Conservation (phyloP, 2,113 vertebrate species). For the Cranoglanis bouderius region DNA sequence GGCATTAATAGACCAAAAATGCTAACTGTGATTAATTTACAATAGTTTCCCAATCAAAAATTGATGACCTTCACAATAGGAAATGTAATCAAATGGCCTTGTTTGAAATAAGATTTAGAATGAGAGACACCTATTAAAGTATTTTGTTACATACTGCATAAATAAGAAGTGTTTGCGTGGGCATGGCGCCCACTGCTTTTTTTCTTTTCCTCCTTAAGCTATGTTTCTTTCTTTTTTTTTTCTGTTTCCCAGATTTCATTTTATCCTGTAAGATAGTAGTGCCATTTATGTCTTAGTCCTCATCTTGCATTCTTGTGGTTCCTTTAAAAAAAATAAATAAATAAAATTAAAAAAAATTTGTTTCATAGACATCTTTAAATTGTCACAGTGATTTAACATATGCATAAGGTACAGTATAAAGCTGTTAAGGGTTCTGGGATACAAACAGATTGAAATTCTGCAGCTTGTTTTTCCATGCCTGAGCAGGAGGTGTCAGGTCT, state of each 20-base stretch:
- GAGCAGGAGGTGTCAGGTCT: slow-evolving; percentile 18
- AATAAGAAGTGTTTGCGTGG: neutral
- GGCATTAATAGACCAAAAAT: too few relatives aligned
- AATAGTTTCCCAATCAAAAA: neutral
- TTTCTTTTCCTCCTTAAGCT: neutral
- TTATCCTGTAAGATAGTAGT: neutral
- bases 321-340: too few relatives aligned
- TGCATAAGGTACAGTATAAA: neutral
- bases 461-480: neutral
- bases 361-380: neutral
- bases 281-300: neutral
- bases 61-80: neutral
- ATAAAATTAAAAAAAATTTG: too few relatives aligned
- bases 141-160: neutral
- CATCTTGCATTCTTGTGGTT: neutral
- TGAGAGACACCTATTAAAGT: neutral
- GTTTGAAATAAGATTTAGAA: neutral
- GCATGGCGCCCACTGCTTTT: neutral
- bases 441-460: neutral
- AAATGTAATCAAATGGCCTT: neutral
- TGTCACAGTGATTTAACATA: neutral
- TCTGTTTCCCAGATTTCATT: neutral
- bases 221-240: neutral
- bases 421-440: neutral
- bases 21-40: neutral